Evolutionary conservation across 2,888 invertebrate genomes (phyloP).

Genomic region (Cryptocephalus moraei): DNA sequence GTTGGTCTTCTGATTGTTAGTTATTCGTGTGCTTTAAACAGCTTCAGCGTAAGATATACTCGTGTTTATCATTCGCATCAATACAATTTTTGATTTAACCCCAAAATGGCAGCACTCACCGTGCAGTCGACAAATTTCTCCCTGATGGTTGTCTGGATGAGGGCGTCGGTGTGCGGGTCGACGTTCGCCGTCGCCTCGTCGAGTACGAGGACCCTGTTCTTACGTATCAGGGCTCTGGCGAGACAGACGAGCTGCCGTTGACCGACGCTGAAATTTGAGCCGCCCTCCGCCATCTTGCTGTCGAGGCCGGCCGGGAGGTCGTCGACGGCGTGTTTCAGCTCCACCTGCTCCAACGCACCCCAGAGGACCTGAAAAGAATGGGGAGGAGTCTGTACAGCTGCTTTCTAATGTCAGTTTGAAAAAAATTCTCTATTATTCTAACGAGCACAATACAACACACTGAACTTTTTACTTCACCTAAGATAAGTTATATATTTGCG

Average conservation of each 20-base stretch:
- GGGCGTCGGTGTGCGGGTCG: slow-evolving; percentile 61
- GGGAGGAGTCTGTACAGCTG: too few relatives aligned
- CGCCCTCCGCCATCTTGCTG: slow-evolving; percentile 48
- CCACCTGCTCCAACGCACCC: slow-evolving; percentile 71
- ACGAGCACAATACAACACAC: too few relatives aligned
- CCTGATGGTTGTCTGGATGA: slow-evolving; percentile 68
- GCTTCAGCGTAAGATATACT: too few relatives aligned
- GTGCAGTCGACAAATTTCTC: slow-evolving; percentile 63
- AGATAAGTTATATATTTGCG: too few relatives aligned
- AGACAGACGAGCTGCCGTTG: slow-evolving; percentile 59
- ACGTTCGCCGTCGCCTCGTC: slow-evolving; percentile 75
- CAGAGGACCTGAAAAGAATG: slow-evolving; percentile 47
- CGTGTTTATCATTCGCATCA: too few relatives aligned
- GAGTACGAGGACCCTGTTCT: slow-evolving; percentile 23
- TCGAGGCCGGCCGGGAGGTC: slow-evolving; percentile 38
- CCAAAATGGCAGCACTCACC: too few relatives aligned
- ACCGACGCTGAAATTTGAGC: slow-evolving; percentile 26
- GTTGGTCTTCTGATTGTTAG: too few relatives aligned
- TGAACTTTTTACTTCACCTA: too few relatives aligned
- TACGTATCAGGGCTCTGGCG: slow-evolving; percentile 47
- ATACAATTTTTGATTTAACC: too few relatives aligned
- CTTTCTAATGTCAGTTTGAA: too few relatives aligned
- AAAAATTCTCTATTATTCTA: too few relatives aligned
- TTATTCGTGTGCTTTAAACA: too few relatives aligned
- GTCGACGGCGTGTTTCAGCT: slow-evolving; percentile 50